phyloP scores from a whole-genome alignment of 2,113 vertebrate species.

The Melanerpes formicivorus region DNA sequence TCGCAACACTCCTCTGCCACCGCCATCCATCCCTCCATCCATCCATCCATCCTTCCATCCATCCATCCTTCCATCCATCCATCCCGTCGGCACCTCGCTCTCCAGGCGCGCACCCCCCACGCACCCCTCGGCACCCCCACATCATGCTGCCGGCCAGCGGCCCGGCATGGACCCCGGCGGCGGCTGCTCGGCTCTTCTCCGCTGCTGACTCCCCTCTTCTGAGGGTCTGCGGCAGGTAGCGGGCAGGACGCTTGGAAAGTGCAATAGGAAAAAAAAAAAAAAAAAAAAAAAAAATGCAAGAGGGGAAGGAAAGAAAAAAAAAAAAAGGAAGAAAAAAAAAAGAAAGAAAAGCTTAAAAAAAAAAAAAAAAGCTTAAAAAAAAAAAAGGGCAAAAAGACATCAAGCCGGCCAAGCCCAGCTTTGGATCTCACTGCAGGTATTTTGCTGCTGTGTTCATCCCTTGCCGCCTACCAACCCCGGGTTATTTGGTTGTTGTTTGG shows the following conservation, averaged over 20 bases:
- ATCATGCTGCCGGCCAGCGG: conserved; percentile 65
- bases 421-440: conserved; percentile 63
- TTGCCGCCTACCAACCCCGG: conserved; percentile 41
- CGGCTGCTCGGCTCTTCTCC: conserved; percentile 33
- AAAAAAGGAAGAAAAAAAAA: neutral
- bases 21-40: conserved; percentile 49
- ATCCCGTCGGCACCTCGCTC: conserved; percentile 61
- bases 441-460: conserved; percentile 72
- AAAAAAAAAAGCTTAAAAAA: no score
- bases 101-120: conserved; percentile 29
- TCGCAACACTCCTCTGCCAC: conserved; percentile 58
- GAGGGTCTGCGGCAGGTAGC: conserved; percentile 55
- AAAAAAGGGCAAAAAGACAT: neutral
- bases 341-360: neutral
- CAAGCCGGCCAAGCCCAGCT: conserved; percentile 26
- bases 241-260: neutral
- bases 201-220: conserved; percentile 46
- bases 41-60: conserved; percentile 47
- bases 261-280: neutral
- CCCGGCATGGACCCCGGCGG: conserved; percentile 34
- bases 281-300: neutral
- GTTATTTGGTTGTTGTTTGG: neutral
- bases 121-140: conserved; percentile 25
- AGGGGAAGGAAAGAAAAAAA: neutral
- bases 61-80: conserved; percentile 23